Percentiles rank a stretch among this genome's conserved stretches.
These are phyloP conservation scores for Aspidiotus destructor DNA, from an alignment of 2,888 invertebrate genomes.

Conservation along the genomic window DNA sequence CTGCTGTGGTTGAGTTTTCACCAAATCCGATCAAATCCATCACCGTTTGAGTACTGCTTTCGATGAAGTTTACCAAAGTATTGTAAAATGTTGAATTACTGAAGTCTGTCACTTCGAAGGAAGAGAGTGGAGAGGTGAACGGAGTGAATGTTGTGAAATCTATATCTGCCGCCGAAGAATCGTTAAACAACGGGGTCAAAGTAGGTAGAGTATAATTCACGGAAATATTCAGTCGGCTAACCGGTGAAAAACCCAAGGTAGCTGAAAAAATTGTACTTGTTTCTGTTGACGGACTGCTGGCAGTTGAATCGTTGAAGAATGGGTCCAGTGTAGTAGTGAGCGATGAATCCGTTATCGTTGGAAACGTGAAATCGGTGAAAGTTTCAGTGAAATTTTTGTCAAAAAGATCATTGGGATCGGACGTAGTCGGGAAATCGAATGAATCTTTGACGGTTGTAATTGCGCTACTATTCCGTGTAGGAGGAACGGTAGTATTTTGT, in stretches of 20 bases:
- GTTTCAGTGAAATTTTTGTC: constrained; percentile 19
- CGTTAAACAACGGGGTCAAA: neutral
- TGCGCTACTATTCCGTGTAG: no score
- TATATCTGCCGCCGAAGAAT: neutral
- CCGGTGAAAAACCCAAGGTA: no score
- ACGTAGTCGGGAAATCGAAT: neutral
- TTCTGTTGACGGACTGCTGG: no score
- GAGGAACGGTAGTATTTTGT: no score
- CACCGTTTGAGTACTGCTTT: constrained; percentile 19
- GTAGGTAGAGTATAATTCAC: neutral
- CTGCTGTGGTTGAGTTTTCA: neutral
- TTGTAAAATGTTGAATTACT: constrained; percentile 11
- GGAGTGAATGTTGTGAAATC: neutral
- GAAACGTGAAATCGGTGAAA: constrained; percentile 8
- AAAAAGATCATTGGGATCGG: constrained; percentile 32
- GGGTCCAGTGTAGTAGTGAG: neutral
- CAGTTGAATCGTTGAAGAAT: neutral
- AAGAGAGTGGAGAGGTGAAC: neutral
- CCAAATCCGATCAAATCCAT: constrained; percentile 7
- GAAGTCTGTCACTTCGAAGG: neutral
- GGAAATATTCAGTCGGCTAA: neutral
- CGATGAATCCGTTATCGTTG: neutral
- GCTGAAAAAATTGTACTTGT: no score
- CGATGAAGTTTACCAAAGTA: constrained; percentile 15
- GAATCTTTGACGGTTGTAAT: no score